Percentiles rank a stretch among this genome's conserved stretches.
These are phyloP conservation scores for Microchrysa polita DNA, from an alignment of 2,888 invertebrate genomes.

Conservation along the genomic window DNA sequence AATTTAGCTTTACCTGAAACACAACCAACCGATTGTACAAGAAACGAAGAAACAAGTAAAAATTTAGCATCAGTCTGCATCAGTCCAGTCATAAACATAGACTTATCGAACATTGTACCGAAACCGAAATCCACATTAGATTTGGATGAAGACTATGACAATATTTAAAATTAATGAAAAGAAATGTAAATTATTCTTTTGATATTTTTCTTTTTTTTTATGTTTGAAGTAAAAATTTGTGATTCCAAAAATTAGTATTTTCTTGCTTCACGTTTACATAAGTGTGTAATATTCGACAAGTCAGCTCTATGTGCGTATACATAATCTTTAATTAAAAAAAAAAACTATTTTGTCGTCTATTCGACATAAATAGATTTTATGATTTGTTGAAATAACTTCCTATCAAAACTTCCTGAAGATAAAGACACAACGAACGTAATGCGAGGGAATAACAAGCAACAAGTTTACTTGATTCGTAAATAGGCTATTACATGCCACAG, in stretches of 20 bases:
- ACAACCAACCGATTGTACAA: conserved; percentile 38
- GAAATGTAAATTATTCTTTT: conserved; percentile 36
- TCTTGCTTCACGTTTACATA: no score
- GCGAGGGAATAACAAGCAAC: no score
- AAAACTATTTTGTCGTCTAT: no score
- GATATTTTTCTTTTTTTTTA: conserved; percentile 37
- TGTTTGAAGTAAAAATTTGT: conserved; percentile 38
- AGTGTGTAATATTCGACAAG: no score
- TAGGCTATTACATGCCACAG: no score
- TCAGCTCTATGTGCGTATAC: no score
- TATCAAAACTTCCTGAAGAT: no score
- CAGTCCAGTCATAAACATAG: conserved; percentile 63
- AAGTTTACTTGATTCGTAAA: no score
- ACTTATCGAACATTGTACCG: conserved; percentile 57
- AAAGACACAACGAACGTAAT: no score
- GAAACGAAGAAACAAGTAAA: conserved; percentile 20
- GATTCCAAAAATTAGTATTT: conserved; percentile 9
- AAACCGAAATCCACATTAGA: conserved; percentile 54
- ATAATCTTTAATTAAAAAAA: no score
- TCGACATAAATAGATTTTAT: no score
- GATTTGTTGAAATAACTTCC: no score
- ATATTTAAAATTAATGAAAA: conserved; percentile 58
- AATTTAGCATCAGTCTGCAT: conserved; percentile 43
- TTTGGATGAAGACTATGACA: conserved; percentile 65
- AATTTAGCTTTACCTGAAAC: conserved; percentile 57